A percentile compares a stretch with the other conserved stretches of the same genome.
Conservation (phyloP, 2,797 vertebrate species). For the Acanthiza pusilla region DNA sequence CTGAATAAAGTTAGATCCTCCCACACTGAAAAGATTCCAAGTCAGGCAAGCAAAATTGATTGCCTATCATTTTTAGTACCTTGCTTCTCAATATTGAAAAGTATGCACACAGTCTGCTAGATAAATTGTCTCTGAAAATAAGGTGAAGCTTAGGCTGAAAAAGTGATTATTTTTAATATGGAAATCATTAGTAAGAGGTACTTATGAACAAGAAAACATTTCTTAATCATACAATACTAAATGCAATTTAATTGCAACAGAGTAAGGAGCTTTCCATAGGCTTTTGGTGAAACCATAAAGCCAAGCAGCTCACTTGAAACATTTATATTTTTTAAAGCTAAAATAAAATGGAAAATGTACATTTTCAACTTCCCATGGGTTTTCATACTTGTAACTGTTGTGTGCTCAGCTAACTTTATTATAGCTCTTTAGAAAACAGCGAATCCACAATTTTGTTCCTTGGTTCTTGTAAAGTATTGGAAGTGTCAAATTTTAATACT, state of each 20-base stretch:
- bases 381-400: not conserved
- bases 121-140: not conserved
- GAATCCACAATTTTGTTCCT: not conserved
- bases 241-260: not conserved
- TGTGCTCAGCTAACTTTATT: not conserved
- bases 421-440: not conserved
- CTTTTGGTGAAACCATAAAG: not conserved
- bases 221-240: not conserved
- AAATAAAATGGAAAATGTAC: not conserved
- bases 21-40: not conserved
- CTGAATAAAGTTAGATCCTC: not conserved
- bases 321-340: not conserved
- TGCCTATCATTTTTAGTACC: not conserved
- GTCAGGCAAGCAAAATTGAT: not conserved
- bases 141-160: not conserved
- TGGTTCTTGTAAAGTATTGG: not conserved
- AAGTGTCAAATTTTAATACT: not conserved
- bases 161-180: not conserved
- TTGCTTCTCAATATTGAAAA: not conserved
- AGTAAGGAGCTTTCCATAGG: not conserved
- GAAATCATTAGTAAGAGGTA: not conserved
- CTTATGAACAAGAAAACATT: not conserved
- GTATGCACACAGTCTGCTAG: not conserved
- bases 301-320: not conserved
- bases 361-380: not conserved